These are phyloP conservation scores for Eidolon helvum DNA, from an alignment of 2,113 vertebrate species.

Conservation along the genomic window DNA sequence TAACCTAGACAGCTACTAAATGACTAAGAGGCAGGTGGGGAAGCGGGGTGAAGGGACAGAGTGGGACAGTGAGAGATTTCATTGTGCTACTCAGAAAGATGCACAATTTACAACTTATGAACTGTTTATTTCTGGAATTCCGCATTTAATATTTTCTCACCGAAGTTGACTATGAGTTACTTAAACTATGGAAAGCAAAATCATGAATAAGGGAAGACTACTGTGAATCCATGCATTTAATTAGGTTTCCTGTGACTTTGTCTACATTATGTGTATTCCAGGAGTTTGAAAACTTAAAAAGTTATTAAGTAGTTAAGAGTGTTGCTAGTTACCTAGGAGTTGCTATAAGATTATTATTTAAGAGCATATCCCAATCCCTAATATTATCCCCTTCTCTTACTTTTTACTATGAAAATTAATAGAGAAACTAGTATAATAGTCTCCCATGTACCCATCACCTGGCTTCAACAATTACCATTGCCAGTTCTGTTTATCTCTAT, in stretches of 20 bases:
- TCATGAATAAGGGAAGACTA: not conserved
- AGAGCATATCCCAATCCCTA: not conserved
- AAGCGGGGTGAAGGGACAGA: not conserved
- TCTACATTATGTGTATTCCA: not conserved
- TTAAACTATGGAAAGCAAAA: not conserved
- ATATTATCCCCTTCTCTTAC: not conserved
- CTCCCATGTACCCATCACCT: not conserved
- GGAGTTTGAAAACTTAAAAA: not conserved
- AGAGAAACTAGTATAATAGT: not conserved
- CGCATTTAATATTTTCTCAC: not conserved
- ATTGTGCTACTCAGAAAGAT: not conserved
- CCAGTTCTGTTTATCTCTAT: not conserved
- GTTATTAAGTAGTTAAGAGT: not conserved
- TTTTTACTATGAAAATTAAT: not conserved
- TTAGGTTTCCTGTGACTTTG: not conserved
- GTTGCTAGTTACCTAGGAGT: not conserved
- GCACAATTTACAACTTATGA: not conserved
- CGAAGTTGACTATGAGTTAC: not conserved
- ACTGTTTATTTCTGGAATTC: not conserved
- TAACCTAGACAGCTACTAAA: no score
- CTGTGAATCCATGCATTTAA: conserved; percentile 21
- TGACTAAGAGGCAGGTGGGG: no score
- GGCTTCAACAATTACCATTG: not conserved
- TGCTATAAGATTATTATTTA: not conserved
- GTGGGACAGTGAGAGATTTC: not conserved